Conservation (phyloP, 2,888 invertebrate species). For the Lordiphosa andalusiaca region DNA sequence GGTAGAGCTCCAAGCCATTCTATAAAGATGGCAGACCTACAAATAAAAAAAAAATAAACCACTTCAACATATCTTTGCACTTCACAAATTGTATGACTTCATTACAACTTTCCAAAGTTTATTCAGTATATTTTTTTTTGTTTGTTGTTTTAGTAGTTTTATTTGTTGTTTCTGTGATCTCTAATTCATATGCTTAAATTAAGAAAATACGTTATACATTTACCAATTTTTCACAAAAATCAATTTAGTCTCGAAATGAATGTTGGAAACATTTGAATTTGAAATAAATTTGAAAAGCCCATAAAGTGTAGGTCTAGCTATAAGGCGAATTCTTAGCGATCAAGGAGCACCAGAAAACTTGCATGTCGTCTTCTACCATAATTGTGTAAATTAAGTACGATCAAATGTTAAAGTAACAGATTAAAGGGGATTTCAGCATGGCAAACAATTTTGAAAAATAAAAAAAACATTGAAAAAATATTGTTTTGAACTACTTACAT, state of each 20-base stretch:
- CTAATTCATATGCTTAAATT: slow-evolving; percentile 45
- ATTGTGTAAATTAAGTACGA: slow-evolving; percentile 36
- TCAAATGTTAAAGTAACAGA: slow-evolving; percentile 14
- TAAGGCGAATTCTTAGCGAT: slow-evolving; percentile 26
- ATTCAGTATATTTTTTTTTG: slow-evolving; percentile 58
- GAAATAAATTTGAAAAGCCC: slow-evolving; percentile 12
- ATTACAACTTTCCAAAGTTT: slow-evolving; percentile 64
- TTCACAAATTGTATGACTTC: slow-evolving; percentile 31
- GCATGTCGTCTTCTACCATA: slow-evolving; percentile 1
- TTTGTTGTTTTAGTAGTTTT: slow-evolving; percentile 44
- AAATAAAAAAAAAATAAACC: too few species aligned
- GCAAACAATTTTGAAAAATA: slow-evolving; percentile 8
- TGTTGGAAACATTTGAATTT: slow-evolving; percentile 4
- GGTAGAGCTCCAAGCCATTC: too few species aligned
- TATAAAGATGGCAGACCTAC: too few species aligned
- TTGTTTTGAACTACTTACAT: slow-evolving; percentile 37
- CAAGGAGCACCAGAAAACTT: slow-evolving; percentile 21
- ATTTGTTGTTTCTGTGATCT: slow-evolving; percentile 28
- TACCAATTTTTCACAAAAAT: slow-evolving; percentile 26
- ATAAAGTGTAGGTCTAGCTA: slow-evolving; percentile 17
- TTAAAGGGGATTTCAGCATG: slow-evolving; percentile 11
- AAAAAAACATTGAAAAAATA: slow-evolving; percentile 1
- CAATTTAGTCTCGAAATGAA: slow-evolving; percentile 7
- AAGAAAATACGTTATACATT: slow-evolving; percentile 36
- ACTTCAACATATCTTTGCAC: neutral